Evolutionary conservation across 1,140 invertebrate genomes (phyloP).

Genomic region (Sycophila sp.): DNA sequence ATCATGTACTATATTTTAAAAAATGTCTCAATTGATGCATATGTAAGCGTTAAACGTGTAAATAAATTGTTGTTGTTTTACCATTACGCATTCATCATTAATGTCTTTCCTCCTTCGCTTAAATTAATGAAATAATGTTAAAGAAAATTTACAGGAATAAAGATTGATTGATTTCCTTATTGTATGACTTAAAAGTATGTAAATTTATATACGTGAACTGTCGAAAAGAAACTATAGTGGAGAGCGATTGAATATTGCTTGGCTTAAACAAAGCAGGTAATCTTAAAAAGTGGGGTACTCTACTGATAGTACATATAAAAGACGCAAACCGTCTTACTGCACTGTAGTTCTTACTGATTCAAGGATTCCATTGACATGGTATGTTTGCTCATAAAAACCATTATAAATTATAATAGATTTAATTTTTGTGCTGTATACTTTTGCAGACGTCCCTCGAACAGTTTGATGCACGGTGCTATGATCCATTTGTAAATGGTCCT

Average conservation of each 20-base stretch:
- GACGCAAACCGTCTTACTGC: not conserved
- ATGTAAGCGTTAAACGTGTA: conserved; percentile 16
- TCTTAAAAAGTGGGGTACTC: not conserved
- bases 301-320: conserved; percentile 6
- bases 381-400: not conserved
- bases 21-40: not conserved
- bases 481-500: conserved; percentile 44
- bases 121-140: not conserved
- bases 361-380: not conserved
- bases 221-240: not conserved
- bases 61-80: conserved; percentile 23
- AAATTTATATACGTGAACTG: not conserved
- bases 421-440: not conserved
- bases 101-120: not conserved
- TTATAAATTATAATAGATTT: not conserved
- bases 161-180: too few relatives aligned
- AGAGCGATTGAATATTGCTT: not conserved
- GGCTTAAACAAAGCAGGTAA: not conserved
- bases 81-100: not conserved
- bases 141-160: not conserved
- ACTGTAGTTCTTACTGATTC: not conserved
- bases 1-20: conserved; percentile 8
- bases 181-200: too few relatives aligned
- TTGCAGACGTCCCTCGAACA: not conserved
- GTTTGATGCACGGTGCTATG: conserved; percentile 13